A percentile compares a stretch with the other conserved stretches of the same genome.
These are phyloP conservation scores for Drosophila mulleri DNA, from an alignment of 2,888 invertebrate genomes.

Conservation along the genomic window DNA sequence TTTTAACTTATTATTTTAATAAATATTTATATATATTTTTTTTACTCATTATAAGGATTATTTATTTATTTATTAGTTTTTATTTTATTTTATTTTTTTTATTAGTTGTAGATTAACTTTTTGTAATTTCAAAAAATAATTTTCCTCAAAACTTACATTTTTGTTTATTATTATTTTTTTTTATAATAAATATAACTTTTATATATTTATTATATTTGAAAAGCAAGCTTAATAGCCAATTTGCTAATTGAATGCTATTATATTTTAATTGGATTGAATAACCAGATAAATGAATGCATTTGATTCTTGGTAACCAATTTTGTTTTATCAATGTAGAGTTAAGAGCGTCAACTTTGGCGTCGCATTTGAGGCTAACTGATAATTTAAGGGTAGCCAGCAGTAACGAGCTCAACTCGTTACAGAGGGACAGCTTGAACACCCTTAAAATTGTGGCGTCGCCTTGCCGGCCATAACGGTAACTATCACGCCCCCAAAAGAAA, in stretches of 20 bases:
- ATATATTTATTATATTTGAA: too few relatives aligned
- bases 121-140: too few relatives aligned
- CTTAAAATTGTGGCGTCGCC: constrained; percentile 37
- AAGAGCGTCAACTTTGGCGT: constrained; percentile 21
- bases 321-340: constrained; percentile 3
- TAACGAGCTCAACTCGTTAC: constrained; percentile 28
- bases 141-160: too few relatives aligned
- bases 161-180: too few relatives aligned
- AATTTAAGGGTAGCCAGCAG: constrained; percentile 42
- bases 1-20: too few relatives aligned
- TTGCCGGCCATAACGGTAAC: constrained; percentile 48
- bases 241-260: neutral
- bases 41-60: too few relatives aligned
- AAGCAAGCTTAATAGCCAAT: neutral
- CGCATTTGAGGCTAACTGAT: constrained; percentile 44
- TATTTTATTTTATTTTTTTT: too few relatives aligned
- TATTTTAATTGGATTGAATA: neutral
- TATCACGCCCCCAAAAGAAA: constrained; percentile 35
- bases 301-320: constrained; percentile 35
- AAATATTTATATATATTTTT: too few relatives aligned
- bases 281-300: neutral
- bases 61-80: too few relatives aligned
- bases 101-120: too few relatives aligned
- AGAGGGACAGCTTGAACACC: constrained; percentile 9
- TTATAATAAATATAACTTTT: too few relatives aligned